Conservation (phyloP, 2,888 invertebrate species). For the Xylophagus ater region DNA sequence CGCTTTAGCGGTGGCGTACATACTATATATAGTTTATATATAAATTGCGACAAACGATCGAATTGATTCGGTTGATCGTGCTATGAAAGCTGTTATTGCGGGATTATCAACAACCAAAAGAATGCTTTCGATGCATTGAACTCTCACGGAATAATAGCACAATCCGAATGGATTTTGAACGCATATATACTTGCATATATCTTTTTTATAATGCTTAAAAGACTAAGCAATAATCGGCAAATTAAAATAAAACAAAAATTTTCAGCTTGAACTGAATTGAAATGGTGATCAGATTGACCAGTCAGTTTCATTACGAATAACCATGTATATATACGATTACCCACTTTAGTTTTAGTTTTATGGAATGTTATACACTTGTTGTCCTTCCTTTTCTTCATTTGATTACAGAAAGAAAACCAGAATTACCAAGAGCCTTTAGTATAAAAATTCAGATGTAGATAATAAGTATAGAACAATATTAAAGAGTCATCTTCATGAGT, state of each 20-base stretch:
- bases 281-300: background rate
- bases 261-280: background rate
- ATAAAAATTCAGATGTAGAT: background rate
- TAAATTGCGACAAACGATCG: background rate
- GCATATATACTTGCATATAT: constrained; percentile 1
- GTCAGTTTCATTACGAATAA: constrained; percentile 1
- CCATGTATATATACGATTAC: too few species aligned
- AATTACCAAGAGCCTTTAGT: background rate
- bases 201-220: constrained; percentile 7
- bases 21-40: too few species aligned
- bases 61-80: background rate
- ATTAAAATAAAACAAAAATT: background rate
- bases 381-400: constrained; percentile 10
- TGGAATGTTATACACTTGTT: constrained; percentile 11
- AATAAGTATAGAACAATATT: background rate
- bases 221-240: constrained; percentile 3
- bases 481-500: background rate
- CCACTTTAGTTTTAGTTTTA: too few species aligned
- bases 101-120: background rate
- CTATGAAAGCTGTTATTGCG: background rate
- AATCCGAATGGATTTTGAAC: too few species aligned
- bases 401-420: constrained; percentile 4
- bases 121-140: constrained; percentile 8
- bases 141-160: too few species aligned
- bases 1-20: constrained; percentile 1